These are phyloP conservation scores for Eueides isabella DNA, from an alignment of 1,140 invertebrate genomes.

Conservation along the genomic window DNA sequence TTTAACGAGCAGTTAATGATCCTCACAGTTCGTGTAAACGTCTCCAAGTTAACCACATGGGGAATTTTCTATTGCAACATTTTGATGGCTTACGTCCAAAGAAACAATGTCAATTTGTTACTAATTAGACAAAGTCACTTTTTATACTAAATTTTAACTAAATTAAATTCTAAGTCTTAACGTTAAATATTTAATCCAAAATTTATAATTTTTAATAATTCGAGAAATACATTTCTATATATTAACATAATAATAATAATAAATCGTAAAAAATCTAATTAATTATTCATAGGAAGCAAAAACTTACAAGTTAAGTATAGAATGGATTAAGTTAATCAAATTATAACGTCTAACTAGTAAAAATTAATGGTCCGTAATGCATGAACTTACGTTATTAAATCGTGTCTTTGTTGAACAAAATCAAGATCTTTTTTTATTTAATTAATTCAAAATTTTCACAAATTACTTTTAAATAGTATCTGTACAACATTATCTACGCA, in stretches of 20 bases:
- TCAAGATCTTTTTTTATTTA: neutral
- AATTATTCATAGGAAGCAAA: slow-evolving; percentile 1
- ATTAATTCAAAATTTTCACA: too few relatives aligned
- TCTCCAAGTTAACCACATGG: slow-evolving; percentile 35
- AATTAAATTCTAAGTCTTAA: neutral
- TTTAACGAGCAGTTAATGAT: slow-evolving; percentile 43
- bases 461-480: too few relatives aligned
- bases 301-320: neutral
- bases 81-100: slow-evolving; percentile 28
- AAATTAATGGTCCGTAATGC: slow-evolving; percentile 8
- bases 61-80: slow-evolving; percentile 30
- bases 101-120: neutral
- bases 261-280: neutral
- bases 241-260: neutral
- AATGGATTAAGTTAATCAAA: slow-evolving; percentile 6
- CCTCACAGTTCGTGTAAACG: slow-evolving; percentile 39
- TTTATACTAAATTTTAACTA: neutral
- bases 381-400: neutral
- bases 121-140: neutral
- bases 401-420: neutral
- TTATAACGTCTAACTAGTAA: slow-evolving; percentile 1
- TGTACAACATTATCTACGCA: too few relatives aligned
- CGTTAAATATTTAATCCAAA: too few relatives aligned
- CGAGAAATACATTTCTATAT: neutral
- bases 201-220: neutral